Evolutionary conservation across 1,140 invertebrate genomes (phyloP).

Genomic region (Probaryconus sp.): DNA sequence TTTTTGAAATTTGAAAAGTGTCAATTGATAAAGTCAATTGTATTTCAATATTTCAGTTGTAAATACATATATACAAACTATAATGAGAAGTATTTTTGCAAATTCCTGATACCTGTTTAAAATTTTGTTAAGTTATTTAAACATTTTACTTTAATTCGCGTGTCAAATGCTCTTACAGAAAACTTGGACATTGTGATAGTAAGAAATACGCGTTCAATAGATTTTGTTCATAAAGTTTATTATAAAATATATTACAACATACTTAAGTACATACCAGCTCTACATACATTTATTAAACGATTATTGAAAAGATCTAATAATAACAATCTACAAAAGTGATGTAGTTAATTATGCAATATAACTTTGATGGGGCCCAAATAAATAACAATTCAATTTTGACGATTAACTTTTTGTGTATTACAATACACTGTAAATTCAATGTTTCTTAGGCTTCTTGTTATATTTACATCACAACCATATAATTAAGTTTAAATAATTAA

Average conservation of each 20-base stretch:
- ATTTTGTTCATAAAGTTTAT: constrained; percentile 41
- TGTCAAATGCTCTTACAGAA: no score
- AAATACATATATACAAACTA: no score
- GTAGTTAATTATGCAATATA: constrained; percentile 34
- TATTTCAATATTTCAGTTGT: no score
- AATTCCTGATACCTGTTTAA: no score
- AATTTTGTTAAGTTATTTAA: no score
- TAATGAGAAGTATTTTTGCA: no score
- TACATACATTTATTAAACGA: constrained; percentile 36
- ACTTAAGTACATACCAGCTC: constrained; percentile 48
- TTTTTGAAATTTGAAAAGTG: no score
- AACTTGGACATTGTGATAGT: no score
- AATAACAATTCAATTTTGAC: constrained; percentile 7
- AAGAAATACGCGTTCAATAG: no score
- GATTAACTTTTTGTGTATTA: constrained; percentile 6
- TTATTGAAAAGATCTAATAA: constrained; percentile 31
- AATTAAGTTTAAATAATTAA: constrained; percentile 8
- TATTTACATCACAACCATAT: constrained; percentile 36
- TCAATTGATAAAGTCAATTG: no score
- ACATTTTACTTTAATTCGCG: no score
- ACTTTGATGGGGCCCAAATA: constrained; percentile 24
- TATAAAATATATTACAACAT: constrained; percentile 57
- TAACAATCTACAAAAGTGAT: constrained; percentile 34
- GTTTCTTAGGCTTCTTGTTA: constrained; percentile 10
- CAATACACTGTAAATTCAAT: constrained; percentile 5